Evolutionary conservation across 2,888 invertebrate species (phyloP), one percentile per base, ranked within the genome.

Genomic region (Eledona agricola): DNA sequence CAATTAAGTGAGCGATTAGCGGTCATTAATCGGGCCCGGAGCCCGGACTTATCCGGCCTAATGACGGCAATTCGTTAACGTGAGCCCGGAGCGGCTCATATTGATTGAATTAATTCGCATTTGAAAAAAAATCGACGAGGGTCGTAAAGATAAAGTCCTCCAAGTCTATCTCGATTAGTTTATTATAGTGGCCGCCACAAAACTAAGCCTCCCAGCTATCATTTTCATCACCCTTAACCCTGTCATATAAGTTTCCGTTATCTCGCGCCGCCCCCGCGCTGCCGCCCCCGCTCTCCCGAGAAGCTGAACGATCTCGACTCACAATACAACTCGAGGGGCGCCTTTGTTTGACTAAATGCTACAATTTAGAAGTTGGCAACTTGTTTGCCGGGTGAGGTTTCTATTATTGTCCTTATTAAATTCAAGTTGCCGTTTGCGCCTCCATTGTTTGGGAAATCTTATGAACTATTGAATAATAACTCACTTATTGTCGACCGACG

Each of bases 241-340:
- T 75, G 76, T 76, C 76, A 76, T 77, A 77, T 76, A 77, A 76
- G 76, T 77, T 76, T 74, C 71, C 73, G 72, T 74, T 74, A 74
- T 74, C 74, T 74, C 51, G 60, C 55, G 57, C 46, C 58, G 45
- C 60, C 63, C 61, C 56, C 50, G 49, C 54, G 40, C 50, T 38
- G 52, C 57, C 55, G 47, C 54, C 55, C 52, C 53, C 55, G 9
- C 53, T 51, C 51, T 19, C 56, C 45, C 54, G 53, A 59, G 54
- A 50, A 54, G 50, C 49, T 50, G 66, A 67, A 68, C 66, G 64
- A 61, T 66, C 64, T 53, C 57, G 60, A 65, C 58, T 69, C 69
- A 72, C 72, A 73, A 73, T 74, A 70, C 72, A 64, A 69, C 70
- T 67, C 66, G 65, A 66, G 65, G 71, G 67, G 68, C 63, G 72